Conservation (phyloP, 1,140 invertebrate genomes). For the Aphaenogaster ashmeadi region DNA sequence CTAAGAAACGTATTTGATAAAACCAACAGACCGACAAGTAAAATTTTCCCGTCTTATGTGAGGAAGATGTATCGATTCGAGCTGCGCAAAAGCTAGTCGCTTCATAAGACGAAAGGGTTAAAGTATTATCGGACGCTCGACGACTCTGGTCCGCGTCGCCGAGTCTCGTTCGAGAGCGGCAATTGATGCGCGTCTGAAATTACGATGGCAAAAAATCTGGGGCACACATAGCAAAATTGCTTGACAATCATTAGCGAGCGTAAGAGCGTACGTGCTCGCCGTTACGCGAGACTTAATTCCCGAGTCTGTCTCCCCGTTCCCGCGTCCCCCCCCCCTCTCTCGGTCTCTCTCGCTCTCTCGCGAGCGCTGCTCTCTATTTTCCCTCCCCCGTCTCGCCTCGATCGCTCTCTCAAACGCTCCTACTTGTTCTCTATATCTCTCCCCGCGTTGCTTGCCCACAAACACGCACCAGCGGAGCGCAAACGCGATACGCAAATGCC, state of each 20-base stretch:
- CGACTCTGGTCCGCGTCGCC: slow-evolving; percentile 3
- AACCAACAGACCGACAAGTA: background rate
- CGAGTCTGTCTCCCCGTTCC: background rate
- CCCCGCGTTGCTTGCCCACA: slow-evolving; percentile 22
- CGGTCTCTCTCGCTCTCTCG: background rate
- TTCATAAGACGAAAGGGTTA: background rate
- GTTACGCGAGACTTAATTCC: slow-evolving; percentile 68
- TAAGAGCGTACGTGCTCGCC: slow-evolving; percentile 38
- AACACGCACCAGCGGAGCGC: slow-evolving; percentile 51
- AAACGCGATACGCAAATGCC: slow-evolving; percentile 66
- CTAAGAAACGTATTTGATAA: background rate
- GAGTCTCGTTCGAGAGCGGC: slow-evolving; percentile 10
- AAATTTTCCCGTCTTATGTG: background rate
- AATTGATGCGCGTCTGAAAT: slow-evolving; percentile 44
- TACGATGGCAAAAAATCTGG: slow-evolving; percentile 65
- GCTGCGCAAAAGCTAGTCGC: background rate
- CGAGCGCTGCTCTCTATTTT: slow-evolving; percentile 32
- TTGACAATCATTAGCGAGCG: slow-evolving; percentile 67
- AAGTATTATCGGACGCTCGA: background rate
- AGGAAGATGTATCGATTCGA: background rate
- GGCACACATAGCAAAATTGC: slow-evolving; percentile 51
- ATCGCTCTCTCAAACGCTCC: slow-evolving; percentile 63
- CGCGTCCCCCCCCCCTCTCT: background rate
- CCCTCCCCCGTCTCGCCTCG: slow-evolving; percentile 1
- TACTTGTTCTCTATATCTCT: slow-evolving; percentile 64